Percentiles rank a stretch among this genome's conserved stretches.
Evolutionary conservation across 2,888 invertebrate species (phyloP).

Genomic region (Margaritifera margaritifera): DNA sequence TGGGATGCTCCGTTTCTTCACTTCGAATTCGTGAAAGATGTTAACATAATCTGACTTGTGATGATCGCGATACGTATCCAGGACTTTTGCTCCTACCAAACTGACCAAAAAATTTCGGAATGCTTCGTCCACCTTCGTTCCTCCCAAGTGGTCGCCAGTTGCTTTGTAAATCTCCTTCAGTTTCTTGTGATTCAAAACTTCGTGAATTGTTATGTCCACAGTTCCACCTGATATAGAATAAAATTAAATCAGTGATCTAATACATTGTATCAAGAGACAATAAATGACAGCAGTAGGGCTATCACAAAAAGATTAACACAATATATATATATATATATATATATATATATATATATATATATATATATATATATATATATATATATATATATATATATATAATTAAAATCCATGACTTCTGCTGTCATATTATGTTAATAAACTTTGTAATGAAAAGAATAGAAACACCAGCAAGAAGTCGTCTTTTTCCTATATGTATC

Average conservation of each 20-base stretch:
- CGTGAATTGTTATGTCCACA: conserved; percentile 20
- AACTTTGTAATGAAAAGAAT: too few relatives aligned
- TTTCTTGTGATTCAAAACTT: conserved; percentile 8
- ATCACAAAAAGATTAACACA: too few relatives aligned
- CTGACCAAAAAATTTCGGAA: conserved; percentile 7
- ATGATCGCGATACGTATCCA: conserved; percentile 1
- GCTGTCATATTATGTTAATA: too few relatives aligned
- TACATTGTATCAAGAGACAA: too few relatives aligned
- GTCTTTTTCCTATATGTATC: too few relatives aligned
- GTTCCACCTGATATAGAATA: conserved; percentile 17
- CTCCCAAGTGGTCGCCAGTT: conserved; percentile 18
- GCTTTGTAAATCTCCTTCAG: conserved; percentile 15
- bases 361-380: too few relatives aligned
- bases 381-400: too few relatives aligned
- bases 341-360: too few relatives aligned
- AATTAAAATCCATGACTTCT: too few relatives aligned
- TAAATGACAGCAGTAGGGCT: too few relatives aligned
- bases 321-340: too few relatives aligned
- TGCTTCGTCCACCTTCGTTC: conserved; percentile 11
- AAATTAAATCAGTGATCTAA: background rate
- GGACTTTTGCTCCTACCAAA: conserved; percentile 9
- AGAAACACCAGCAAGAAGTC: too few relatives aligned
- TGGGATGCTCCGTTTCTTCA: conserved; percentile 11
- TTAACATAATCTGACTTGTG: conserved; percentile 11
- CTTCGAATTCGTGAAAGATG: conserved; percentile 15